Evolutionary conservation across 2,113 vertebrate genomes (phyloP), one percentile per base, ranked within the genome.

Genomic region (Scopus umbretta): DNA sequence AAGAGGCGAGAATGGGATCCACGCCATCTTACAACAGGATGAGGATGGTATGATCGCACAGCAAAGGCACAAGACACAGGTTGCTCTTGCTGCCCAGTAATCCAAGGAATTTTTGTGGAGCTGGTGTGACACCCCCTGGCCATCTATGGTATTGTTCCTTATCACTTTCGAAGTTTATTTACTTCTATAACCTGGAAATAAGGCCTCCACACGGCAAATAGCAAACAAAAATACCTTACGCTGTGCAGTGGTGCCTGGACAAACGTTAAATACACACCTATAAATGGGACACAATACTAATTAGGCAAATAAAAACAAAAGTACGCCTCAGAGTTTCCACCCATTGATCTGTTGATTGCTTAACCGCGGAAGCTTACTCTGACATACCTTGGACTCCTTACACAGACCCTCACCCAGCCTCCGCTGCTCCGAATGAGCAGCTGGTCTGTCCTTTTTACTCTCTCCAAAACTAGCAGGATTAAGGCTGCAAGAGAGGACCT

Each of bases 91-190:
- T 17, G 47, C n/a, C 27, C 1, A 0, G 4, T 3, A 20, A 65
- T 0, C 1, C 15, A 12, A 42, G 23, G 58, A 22, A 27, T 26
- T 75, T 86, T 47, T 78, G 79, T 85, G 89, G 83, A 83, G 92
- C 90, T 95, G 89, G 34, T 5, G 7, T 97, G 98, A 52, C 98
- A 94, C 90, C 96, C 36, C 8, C 88, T 95, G 98, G 94, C 38
- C 78, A 7, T 9, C 38, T 65, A 6, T 38, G 26, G 67, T 66
- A 94, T n/a, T 73, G 72, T 74, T 1, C 5, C 34, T 52, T 14
- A 40, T 3, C 50, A 4, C 36, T 34, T 1, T 8, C n/a, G 12
- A 12, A 42, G 13, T 19, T 27, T 4, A 40, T 20, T 45, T 7
- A 3, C 25, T 67, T n/a, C 52, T n/a, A 0, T 7, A 12, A 43